Evolutionary conservation across 2,113 vertebrate species (phyloP).

Genomic region (Syngnathoides biaculeatus): DNA sequence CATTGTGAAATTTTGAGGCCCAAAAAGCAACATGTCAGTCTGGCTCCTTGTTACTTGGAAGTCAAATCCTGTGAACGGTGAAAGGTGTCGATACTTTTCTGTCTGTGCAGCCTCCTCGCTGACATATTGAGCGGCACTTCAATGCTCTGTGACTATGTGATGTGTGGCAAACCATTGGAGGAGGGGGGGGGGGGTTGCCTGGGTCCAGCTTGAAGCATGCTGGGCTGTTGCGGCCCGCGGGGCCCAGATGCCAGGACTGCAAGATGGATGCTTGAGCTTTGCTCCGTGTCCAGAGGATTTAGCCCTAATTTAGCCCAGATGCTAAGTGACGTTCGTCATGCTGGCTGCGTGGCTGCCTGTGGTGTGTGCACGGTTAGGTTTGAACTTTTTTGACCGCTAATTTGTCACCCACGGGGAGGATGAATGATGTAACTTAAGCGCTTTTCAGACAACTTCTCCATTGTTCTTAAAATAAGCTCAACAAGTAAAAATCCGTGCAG

Average conservation of each 20-base stretch:
- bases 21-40: conserved; percentile 3
- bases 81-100: conserved; percentile 39
- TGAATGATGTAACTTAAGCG: conserved; percentile 10
- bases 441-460: conserved; percentile 23
- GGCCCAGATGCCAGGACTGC: conserved; percentile 17
- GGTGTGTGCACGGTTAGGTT: conserved; percentile 21
- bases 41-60: conserved; percentile 20
- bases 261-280: conserved; percentile 51
- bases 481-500: not conserved
- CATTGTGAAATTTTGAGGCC: conserved; percentile 7
- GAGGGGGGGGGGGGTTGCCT: conserved; percentile 19
- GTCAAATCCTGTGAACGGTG: conserved; percentile 27
- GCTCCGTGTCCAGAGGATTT: conserved; percentile 16
- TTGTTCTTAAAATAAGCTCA: conserved; percentile 4
- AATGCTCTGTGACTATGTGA: conserved; percentile 43
- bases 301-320: conserved; percentile 51
- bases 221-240: not conserved
- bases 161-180: conserved; percentile 25
- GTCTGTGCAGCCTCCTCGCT: conserved; percentile 12
- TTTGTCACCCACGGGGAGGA: conserved; percentile 19
- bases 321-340: conserved; percentile 26
- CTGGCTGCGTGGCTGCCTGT: conserved; percentile 26
- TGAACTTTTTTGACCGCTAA: conserved; percentile 13
- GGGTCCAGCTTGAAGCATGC: not conserved
- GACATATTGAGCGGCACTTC: conserved; percentile 51